These are phyloP conservation scores for Percopsis omiscomaycus DNA, from an alignment of 2,797 vertebrate species.

Conservation along the genomic window DNA sequence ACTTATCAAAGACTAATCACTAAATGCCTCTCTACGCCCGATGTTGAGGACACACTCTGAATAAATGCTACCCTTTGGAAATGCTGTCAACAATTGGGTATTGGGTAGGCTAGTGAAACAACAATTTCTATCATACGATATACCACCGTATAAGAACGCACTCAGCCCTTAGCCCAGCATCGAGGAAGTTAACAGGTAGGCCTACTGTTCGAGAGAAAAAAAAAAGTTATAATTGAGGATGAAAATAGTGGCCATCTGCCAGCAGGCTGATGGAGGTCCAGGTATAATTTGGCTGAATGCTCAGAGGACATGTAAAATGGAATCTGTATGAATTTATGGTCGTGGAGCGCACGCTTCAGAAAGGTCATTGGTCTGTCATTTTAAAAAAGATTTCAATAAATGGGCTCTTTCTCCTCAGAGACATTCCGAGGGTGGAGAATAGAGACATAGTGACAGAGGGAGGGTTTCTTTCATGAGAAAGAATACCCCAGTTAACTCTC, in stretches of 20 bases:
- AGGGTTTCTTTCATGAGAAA: constrained; percentile 14
- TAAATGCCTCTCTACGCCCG: constrained; percentile 44
- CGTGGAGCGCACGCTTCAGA: constrained; percentile 47
- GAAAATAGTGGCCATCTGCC: constrained; percentile 48
- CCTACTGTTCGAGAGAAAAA: constrained; percentile 33
- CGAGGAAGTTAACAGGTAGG: constrained; percentile 40
- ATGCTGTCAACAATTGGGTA: constrained; percentile 48
- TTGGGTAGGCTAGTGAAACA: constrained; percentile 35
- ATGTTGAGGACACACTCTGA: constrained; percentile 53
- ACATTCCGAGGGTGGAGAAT: constrained; percentile 48
- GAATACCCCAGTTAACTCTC: constrained; percentile 64
- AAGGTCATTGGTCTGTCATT: constrained; percentile 73
- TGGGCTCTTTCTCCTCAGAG: constrained; percentile 54
- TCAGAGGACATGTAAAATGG: constrained; percentile 71
- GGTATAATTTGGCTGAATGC: constrained; percentile 69
- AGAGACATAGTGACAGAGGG: no score
- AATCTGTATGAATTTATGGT: constrained; percentile 71
- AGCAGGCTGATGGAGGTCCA: constrained; percentile 49
- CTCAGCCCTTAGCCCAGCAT: constrained; percentile 46
- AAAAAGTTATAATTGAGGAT: constrained; percentile 57
- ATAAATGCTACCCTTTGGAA: constrained; percentile 56
- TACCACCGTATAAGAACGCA: constrained; percentile 38
- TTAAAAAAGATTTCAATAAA: constrained; percentile 74
- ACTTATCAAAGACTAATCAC: constrained; percentile 62
- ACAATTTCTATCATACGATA: constrained; percentile 48